Percentiles rank a stretch among this genome's conserved stretches.
phyloP scores from a whole-genome alignment of 2,888 invertebrate species.

The Margaritifera margaritifera region DNA sequence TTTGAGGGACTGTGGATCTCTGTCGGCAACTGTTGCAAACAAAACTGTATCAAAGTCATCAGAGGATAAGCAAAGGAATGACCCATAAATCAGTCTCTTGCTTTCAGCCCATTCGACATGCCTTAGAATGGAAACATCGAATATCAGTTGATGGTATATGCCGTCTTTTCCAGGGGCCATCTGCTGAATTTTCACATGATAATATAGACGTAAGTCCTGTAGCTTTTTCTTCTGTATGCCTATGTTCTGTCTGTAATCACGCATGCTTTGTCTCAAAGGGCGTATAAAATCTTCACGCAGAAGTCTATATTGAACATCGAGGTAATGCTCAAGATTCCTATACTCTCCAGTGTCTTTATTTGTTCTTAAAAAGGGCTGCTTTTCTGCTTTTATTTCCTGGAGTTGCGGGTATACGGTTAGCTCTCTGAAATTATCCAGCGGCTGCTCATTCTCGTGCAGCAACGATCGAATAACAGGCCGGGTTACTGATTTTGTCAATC shows the following conservation, averaged over 20 bases:
- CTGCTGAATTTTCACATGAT: constrained; percentile 4
- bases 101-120: constrained; percentile 72
- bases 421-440: too few species aligned
- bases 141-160: neutral
- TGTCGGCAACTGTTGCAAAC: constrained; percentile 77
- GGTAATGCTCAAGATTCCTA: constrained; percentile 74
- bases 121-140: neutral
- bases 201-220: constrained; percentile 18
- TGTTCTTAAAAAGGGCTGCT: constrained; percentile 71
- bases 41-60: constrained; percentile 81
- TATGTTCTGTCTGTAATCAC: neutral
- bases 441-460: too few species aligned
- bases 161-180: neutral
- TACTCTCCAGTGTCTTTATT: constrained; percentile 80
- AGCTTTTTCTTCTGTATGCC: neutral
- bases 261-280: neutral
- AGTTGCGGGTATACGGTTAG: neutral
- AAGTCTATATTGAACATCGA: neutral
- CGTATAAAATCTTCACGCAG: neutral
- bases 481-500: too few species aligned
- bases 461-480: too few species aligned
- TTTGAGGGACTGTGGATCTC: too few species aligned
- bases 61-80: constrained; percentile 81
- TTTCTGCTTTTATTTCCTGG: constrained; percentile 61
- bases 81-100: constrained; percentile 81